Evolutionary conservation across 2,113 vertebrate genomes (phyloP).

Genomic region (Zeus faber): DNA sequence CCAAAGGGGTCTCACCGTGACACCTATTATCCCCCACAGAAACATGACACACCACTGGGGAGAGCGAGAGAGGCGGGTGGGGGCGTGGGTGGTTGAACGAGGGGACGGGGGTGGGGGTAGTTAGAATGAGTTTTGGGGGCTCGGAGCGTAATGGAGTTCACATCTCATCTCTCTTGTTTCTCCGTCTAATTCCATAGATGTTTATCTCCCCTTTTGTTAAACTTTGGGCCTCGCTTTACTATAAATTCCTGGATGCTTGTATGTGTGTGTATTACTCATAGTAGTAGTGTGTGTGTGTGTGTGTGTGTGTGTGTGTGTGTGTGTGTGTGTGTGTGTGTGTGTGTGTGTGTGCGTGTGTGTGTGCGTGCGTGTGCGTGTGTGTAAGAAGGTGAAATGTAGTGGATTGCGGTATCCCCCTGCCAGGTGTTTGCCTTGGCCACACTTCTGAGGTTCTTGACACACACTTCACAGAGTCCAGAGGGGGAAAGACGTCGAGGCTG

Average conservation of each 20-base stretch:
- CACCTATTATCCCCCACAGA: constrained; percentile 66
- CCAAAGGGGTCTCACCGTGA: constrained; percentile 64
- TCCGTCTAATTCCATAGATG: not conserved
- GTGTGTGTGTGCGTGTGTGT: constrained; percentile 12
- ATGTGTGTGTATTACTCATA: no score
- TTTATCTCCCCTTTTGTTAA: no score
- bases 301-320: no score
- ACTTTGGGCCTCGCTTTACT: no score
- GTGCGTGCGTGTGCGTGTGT: constrained; percentile 18
- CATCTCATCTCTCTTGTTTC: not conserved
- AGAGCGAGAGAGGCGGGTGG: constrained; percentile 49
- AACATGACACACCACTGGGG: constrained; percentile 71
- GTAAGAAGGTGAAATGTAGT: constrained; percentile 54
- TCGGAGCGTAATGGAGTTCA: constrained; percentile 9
- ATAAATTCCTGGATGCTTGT: no score
- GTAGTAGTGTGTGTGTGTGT: no score
- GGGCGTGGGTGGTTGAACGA: not conserved
- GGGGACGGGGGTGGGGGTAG: constrained; percentile 15
- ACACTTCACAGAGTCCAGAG: constrained; percentile 48
- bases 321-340: no score
- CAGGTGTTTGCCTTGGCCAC: constrained; percentile 62
- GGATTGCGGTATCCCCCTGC: constrained; percentile 25
- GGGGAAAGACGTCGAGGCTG: constrained; percentile 34
- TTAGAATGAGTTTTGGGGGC: not conserved
- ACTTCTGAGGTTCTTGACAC: constrained; percentile 57